These are phyloP conservation scores for Lydus trimaculatus DNA, from an alignment of 2,888 invertebrate genomes.

Conservation along the genomic window DNA sequence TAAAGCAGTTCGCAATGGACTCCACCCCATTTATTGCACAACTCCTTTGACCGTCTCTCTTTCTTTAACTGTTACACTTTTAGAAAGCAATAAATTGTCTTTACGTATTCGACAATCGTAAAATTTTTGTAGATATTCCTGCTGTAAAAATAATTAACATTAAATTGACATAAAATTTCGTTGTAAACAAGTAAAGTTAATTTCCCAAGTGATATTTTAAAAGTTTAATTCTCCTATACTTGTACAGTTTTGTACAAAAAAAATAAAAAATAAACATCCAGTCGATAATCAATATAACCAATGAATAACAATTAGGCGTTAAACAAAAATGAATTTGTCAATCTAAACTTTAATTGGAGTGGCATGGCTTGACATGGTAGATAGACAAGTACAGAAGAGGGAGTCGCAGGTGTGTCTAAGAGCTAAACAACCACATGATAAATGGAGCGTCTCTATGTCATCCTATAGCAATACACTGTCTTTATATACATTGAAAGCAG, in stretches of 20 bases:
- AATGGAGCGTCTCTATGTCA: slow-evolving; percentile 48
- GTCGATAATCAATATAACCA: slow-evolving; percentile 28
- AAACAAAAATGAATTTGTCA: slow-evolving; percentile 56
- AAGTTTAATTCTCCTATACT: slow-evolving; percentile 33
- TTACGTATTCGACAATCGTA: slow-evolving; percentile 14
- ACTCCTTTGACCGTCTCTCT: too few relatives aligned
- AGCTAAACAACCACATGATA: slow-evolving; percentile 45
- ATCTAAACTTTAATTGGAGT: slow-evolving; percentile 56
- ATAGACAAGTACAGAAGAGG: slow-evolving; percentile 37
- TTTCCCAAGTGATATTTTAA: slow-evolving; percentile 36
- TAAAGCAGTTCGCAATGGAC: slow-evolving; percentile 29
- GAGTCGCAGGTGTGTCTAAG: slow-evolving; percentile 49
- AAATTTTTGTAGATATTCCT: slow-evolving; percentile 29
- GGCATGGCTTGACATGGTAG: slow-evolving; percentile 39
- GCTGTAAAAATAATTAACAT: slow-evolving; percentile 41
- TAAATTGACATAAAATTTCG: slow-evolving; percentile 40
- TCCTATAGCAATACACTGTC: slow-evolving; percentile 37
- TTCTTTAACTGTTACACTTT: neutral
- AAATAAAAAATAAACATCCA: neutral
- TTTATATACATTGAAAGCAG: slow-evolving; percentile 22
- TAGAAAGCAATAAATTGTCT: slow-evolving; percentile 10
- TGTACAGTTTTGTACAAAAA: slow-evolving; percentile 20
- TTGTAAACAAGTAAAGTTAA: slow-evolving; percentile 38
- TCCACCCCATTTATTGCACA: neutral
- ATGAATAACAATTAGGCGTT: slow-evolving; percentile 44